A percentile compares a stretch with the other conserved stretches of the same genome.
Conservation (phyloP, 2,888 invertebrate species). For the Melitaea athalia region DNA sequence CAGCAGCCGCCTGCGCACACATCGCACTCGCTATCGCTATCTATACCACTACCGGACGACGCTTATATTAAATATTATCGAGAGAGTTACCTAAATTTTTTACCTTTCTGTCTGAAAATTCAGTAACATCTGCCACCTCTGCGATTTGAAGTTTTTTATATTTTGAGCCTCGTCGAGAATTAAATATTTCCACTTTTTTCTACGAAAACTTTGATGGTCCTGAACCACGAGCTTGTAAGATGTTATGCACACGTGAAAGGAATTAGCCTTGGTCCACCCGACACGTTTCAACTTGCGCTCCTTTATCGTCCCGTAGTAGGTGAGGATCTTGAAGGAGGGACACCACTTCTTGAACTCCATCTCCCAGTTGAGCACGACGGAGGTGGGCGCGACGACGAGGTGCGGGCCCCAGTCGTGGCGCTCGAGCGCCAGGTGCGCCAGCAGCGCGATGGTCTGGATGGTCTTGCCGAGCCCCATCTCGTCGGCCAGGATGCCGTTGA, state of each 20-base stretch:
- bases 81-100: conserved; percentile 46
- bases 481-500: conserved; percentile 98
- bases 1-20: conserved; percentile 86
- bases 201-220: conserved; percentile 98
- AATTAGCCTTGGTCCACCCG: conserved; percentile 99
- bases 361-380: conserved; percentile 99
- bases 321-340: conserved; percentile 98
- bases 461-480: conserved; percentile 99
- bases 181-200: conserved; percentile 99
- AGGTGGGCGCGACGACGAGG: conserved; percentile 98
- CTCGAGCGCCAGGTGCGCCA: conserved; percentile 96
- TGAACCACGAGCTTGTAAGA: conserved; percentile 99
- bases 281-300: conserved; percentile 95
- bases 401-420: conserved; percentile 98
- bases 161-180: conserved; percentile 99
- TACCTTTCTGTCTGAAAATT: conserved; percentile 96
- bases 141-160: conserved; percentile 99
- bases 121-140: conserved; percentile 97
- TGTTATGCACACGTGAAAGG: conserved; percentile 99
- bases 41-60: not conserved
- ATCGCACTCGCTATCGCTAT: not conserved
- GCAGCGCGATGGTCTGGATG: conserved; percentile 96
- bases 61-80: not conserved
- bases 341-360: conserved; percentile 99
- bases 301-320: conserved; percentile 98